phyloP scores from a whole-genome alignment of 2,797 vertebrate genomes.

The Enteromius radiatus region DNA sequence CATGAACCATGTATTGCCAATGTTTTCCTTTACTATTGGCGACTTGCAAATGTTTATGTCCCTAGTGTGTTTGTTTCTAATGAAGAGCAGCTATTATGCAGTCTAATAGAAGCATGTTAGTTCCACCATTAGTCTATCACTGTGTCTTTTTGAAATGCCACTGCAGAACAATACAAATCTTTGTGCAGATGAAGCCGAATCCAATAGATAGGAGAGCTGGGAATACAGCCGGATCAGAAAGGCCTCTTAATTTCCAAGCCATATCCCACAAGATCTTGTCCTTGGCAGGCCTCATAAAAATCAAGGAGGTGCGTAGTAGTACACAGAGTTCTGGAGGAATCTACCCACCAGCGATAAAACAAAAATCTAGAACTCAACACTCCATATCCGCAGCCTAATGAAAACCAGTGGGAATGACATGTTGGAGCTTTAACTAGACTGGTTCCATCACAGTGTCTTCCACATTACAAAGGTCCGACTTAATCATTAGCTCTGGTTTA shows the following conservation, averaged over 20 bases:
- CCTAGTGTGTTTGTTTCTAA: constrained; percentile 5
- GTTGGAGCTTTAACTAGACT: constrained; percentile 12
- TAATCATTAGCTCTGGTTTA: neutral
- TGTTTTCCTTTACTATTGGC: constrained; percentile 27
- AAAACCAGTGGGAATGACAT: constrained; percentile 27
- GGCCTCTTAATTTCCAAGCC: constrained; percentile 25
- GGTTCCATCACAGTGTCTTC: constrained; percentile 7
- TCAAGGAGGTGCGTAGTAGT: neutral
- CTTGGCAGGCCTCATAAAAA: constrained; percentile 27
- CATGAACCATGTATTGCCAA: constrained; percentile 3
- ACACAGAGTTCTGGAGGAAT: constrained; percentile 32
- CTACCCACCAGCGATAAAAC: constrained; percentile 24
- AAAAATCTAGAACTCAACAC: constrained; percentile 16
- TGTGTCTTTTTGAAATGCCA: constrained; percentile 23
- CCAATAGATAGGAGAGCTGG: constrained; percentile 25
- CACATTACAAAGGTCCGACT: neutral
- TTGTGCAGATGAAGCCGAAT: constrained; percentile 28
- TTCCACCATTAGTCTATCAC: constrained; percentile 24
- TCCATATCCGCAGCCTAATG: constrained; percentile 28
- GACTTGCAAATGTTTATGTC: constrained; percentile 18
- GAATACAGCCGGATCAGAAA: constrained; percentile 32
- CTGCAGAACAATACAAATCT: constrained; percentile 38
- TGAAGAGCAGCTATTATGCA: constrained; percentile 17
- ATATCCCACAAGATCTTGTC: constrained; percentile 36
- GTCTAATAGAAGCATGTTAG: constrained; percentile 17